phyloP scores from a whole-genome alignment of 2,888 invertebrate species.

The Drosophila neotestacea region DNA sequence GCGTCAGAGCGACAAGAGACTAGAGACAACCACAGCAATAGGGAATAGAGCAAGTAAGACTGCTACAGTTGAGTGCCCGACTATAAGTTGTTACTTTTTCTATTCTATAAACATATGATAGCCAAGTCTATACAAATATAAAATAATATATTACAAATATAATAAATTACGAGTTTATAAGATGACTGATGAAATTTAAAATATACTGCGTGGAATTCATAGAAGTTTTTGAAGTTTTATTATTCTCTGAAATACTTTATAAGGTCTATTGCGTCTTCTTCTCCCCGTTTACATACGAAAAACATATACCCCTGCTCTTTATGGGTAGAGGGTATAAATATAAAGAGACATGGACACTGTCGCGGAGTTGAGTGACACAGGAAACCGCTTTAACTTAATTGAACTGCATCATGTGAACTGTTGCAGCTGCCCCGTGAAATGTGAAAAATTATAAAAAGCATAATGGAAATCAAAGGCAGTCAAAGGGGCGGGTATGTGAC shows the following conservation, averaged over 20 bases:
- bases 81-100: too few species aligned
- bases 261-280: too few species aligned
- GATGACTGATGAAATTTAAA: too few species aligned
- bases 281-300: too few species aligned
- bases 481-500: constrained; percentile 1
- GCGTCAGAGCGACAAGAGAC: constrained; percentile 38
- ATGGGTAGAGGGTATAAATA: neutral
- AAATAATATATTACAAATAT: too few species aligned
- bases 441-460: constrained; percentile 57
- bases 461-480: constrained; percentile 39
- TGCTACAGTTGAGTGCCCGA: neutral
- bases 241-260: too few species aligned
- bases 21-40: neutral
- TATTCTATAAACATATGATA: too few species aligned
- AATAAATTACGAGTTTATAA: too few species aligned
- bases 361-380: neutral
- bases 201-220: too few species aligned
- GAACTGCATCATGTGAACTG: constrained; percentile 60
- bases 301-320: too few species aligned
- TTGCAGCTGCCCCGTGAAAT: constrained; percentile 62
- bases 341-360: constrained; percentile 4
- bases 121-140: too few species aligned
- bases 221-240: too few species aligned
- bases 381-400: constrained; percentile 2
- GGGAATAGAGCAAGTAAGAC: neutral